Evolutionary conservation across 2,797 vertebrate species (phyloP).

Genomic region (Sebastes paucispinis): DNA sequence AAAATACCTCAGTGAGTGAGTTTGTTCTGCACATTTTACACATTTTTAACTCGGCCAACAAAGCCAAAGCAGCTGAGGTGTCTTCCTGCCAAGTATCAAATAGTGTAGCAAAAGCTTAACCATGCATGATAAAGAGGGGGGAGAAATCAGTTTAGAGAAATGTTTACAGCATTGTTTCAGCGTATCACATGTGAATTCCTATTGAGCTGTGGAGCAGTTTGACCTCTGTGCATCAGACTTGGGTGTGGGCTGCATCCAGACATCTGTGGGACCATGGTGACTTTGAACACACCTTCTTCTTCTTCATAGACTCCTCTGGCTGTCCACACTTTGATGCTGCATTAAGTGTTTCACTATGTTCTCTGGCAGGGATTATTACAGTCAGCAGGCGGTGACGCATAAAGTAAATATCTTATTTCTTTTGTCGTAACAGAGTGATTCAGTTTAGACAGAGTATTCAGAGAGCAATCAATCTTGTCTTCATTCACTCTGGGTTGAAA

Average conservation of each 20-base stretch:
- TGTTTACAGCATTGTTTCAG: conserved; percentile 44
- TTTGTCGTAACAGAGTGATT: conserved; percentile 28
- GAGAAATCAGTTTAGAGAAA: neutral
- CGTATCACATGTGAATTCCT: conserved; percentile 45
- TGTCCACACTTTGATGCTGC: conserved; percentile 17
- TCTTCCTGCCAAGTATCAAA: conserved; percentile 10
- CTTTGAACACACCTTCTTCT: conserved; percentile 40
- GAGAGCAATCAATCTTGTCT: neutral
- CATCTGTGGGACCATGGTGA: conserved; percentile 39
- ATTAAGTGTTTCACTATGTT: conserved; percentile 23
- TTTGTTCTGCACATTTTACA: conserved; percentile 17
- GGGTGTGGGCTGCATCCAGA: conserved; percentile 42
- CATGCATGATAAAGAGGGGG: neutral
- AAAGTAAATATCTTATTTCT: conserved; percentile 47
- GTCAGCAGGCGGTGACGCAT: conserved; percentile 32
- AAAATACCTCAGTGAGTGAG: conserved; percentile 1
- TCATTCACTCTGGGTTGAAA: neutral
- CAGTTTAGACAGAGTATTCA: conserved; percentile 2
- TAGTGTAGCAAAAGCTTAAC: neutral
- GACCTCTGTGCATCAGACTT: conserved; percentile 39
- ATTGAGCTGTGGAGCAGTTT: conserved; percentile 19
- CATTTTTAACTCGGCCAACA: neutral
- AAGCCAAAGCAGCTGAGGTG: conserved; percentile 7
- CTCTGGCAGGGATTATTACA: conserved; percentile 9
- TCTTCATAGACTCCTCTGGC: conserved; percentile 2